Evolutionary conservation across 2,797 vertebrate species (phyloP).

Genomic region (Rhinichthys osculus): DNA sequence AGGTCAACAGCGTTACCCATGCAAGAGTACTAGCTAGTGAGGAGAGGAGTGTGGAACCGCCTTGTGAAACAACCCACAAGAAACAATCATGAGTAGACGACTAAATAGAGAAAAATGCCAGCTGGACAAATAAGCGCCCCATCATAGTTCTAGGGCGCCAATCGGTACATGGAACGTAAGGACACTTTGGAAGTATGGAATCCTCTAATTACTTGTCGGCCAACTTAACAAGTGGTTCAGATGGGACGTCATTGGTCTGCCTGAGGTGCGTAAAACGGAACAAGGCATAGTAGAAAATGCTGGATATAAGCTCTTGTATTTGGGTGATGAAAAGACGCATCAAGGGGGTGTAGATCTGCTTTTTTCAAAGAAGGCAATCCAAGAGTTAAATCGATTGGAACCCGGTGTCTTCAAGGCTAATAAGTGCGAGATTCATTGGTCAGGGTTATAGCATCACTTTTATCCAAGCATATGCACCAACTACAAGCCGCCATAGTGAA

Average conservation of each 20-base stretch:
- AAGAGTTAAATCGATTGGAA: background rate
- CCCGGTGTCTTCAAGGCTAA: background rate
- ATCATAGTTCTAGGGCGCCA: background rate
- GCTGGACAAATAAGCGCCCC: background rate
- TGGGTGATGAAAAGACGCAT: background rate
- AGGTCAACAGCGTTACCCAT: background rate
- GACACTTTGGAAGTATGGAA: background rate
- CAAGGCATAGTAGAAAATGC: background rate
- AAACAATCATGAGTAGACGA: background rate
- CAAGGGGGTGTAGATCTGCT: background rate
- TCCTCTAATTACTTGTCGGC: background rate
- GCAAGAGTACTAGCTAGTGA: background rate
- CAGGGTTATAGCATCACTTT: background rate
- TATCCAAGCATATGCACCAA: background rate
- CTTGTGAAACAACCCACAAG: background rate
- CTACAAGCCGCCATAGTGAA: background rate
- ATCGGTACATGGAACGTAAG: background rate
- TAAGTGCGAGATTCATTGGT: background rate
- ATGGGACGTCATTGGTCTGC: background rate
- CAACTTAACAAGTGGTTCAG: background rate
- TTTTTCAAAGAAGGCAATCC: background rate
- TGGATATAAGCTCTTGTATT: background rate
- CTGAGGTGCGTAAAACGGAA: background rate
- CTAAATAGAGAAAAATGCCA: background rate
- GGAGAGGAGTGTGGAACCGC: background rate